Evolutionary conservation across 2,888 invertebrate genomes (phyloP).

Genomic region (Drosophila flavopinicola): DNA sequence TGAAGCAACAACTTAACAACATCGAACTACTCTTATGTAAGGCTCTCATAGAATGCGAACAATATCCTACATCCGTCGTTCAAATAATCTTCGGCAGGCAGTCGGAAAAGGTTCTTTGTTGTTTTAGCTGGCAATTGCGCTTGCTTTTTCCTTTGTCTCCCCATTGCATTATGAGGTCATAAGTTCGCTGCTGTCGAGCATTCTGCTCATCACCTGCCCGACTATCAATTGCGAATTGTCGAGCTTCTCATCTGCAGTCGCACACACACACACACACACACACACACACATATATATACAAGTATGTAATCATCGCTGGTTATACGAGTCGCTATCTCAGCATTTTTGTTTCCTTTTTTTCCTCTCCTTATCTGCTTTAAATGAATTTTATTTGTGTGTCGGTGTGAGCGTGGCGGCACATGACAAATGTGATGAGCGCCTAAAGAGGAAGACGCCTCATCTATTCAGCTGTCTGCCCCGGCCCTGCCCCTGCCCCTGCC

Average conservation of each 20-base stretch:
- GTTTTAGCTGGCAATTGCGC: not conserved
- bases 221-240: constrained; percentile 24
- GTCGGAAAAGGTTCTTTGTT: not conserved
- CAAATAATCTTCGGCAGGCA: not conserved
- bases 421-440: constrained; percentile 60
- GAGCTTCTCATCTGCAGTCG: not conserved
- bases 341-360: constrained; percentile 7
- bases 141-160: not conserved
- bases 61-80: not conserved
- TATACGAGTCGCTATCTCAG: constrained; percentile 24
- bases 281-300: not conserved
- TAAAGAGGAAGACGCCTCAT: constrained; percentile 47
- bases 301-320: constrained; percentile 27
- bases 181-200: constrained; percentile 7
- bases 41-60: too few relatives aligned
- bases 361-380: constrained; percentile 39
- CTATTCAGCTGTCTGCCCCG: constrained; percentile 14
- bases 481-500: not conserved
- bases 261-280: not conserved
- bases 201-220: constrained; percentile 9
- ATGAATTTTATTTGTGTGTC: constrained; percentile 48
- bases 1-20: too few relatives aligned
- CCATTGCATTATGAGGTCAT: constrained; percentile 9
- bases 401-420: constrained; percentile 35
- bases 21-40: too few relatives aligned